phyloP scores from a whole-genome alignment of 2,113 vertebrate genomes.

The Orycteropus afer region DNA sequence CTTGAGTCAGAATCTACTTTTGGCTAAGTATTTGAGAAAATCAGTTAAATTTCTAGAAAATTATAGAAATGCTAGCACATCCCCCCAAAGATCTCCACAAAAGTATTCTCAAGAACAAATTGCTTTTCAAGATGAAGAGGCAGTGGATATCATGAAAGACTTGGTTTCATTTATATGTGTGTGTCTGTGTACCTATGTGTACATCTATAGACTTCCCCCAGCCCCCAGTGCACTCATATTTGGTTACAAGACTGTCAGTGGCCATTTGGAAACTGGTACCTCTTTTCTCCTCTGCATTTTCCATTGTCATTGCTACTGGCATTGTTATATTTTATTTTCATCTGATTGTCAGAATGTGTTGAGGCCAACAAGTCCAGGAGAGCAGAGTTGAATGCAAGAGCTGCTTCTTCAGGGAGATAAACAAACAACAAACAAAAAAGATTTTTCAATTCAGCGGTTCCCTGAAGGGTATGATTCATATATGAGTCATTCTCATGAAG shows the following conservation, averaged over 20 bases:
- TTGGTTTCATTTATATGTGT: background rate
- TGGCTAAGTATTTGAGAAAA: background rate
- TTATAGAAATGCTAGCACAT: background rate
- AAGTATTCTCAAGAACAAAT: background rate
- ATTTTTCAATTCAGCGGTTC: constrained; percentile 6
- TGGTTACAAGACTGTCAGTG: background rate
- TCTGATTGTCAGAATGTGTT: constrained; percentile 52
- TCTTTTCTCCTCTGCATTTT: constrained; percentile 19
- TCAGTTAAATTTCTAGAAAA: background rate
- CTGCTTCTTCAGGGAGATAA: constrained; percentile 57
- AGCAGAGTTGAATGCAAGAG: background rate
- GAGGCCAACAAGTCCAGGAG: background rate
- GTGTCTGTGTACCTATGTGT: background rate
- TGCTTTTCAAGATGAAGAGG: background rate
- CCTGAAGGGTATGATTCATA: constrained; percentile 36
- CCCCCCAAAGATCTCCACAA: too few species aligned
- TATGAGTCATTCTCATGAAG: constrained; percentile 63
- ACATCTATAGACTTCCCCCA: background rate
- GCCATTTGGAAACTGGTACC: background rate
- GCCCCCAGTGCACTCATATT: background rate
- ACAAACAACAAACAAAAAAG: constrained; percentile 66
- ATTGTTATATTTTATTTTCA: constrained; percentile 64
- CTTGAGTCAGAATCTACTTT: background rate
- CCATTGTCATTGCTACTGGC: background rate
- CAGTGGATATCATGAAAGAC: background rate